Evolutionary conservation across 2,797 vertebrate species (phyloP).

Genomic region (Enteromius anoplus): DNA sequence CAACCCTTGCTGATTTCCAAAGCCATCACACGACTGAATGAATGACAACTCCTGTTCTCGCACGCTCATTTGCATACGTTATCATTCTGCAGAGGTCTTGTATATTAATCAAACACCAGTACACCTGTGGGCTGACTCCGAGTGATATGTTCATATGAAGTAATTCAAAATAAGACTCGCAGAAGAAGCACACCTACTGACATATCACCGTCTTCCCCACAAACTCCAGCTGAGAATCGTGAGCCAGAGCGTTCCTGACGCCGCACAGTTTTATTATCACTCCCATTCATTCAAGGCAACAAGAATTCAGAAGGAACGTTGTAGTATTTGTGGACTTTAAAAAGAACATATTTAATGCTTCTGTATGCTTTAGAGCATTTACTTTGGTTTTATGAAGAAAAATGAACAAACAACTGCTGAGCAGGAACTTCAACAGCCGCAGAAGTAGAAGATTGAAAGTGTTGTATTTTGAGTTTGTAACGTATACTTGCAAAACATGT

Average conservation of each 20-base stretch:
- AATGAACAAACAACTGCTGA: conserved; percentile 52
- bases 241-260: conserved; percentile 45
- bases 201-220: conserved; percentile 25
- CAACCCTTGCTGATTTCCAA: conserved; percentile 17
- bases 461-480: conserved; percentile 57
- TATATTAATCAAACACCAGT: conserved; percentile 7
- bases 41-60: not conserved
- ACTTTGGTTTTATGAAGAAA: conserved; percentile 55
- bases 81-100: not conserved
- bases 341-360: conserved; percentile 67
- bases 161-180: conserved; percentile 24
- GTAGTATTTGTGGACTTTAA: conserved; percentile 89
- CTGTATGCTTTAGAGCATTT: conserved; percentile 66
- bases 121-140: conserved; percentile 2
- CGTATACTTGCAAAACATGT: conserved; percentile 50
- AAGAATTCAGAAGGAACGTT: conserved; percentile 85
- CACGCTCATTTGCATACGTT: not conserved
- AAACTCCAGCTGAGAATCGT: conserved; percentile 37
- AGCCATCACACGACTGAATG: conserved; percentile 36
- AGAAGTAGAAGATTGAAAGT: conserved; percentile 51
- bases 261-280: conserved; percentile 57
- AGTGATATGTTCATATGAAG: conserved; percentile 39
- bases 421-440: conserved; percentile 45
- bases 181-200: conserved; percentile 15
- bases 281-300: conserved; percentile 64